A percentile compares a stretch with the other conserved stretches of the same genome.
Conservation (phyloP, 2,113 vertebrate species). For the Oophaga pumilio region DNA sequence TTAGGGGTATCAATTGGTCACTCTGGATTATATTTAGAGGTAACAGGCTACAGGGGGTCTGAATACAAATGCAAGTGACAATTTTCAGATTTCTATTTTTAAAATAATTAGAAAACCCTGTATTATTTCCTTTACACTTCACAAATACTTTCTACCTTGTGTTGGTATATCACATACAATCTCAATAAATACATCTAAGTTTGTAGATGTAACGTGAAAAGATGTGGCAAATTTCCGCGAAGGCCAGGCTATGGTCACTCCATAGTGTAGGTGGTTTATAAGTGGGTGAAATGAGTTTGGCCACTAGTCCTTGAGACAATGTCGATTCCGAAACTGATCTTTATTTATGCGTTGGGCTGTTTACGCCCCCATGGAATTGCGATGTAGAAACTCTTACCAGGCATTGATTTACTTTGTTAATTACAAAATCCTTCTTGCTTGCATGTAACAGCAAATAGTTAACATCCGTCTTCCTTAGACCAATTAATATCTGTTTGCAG, state of each 20-base stretch:
- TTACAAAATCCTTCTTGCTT: conserved; percentile 69
- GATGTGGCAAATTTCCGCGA: too few species aligned
- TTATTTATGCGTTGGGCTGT: not conserved
- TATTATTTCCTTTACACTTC: too few species aligned
- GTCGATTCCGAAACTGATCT: not conserved
- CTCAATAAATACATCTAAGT: too few species aligned
- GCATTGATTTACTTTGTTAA: conserved; percentile 74
- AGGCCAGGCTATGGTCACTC: not conserved
- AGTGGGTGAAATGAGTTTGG: not conserved
- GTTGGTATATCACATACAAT: too few species aligned
- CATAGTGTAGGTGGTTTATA: not conserved
- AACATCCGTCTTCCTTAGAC: conserved; percentile 69
- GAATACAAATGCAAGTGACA: too few species aligned
- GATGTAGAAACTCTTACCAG: conserved; percentile 69
- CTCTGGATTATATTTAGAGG: too few species aligned
- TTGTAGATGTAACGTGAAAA: too few species aligned
- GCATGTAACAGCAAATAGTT: conserved; percentile 65
- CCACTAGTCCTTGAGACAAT: not conserved
- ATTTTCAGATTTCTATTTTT: too few species aligned
- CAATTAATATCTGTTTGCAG: conserved; percentile 72
- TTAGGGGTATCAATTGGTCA: too few species aligned
- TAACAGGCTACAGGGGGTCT: too few species aligned
- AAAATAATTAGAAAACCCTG: too few species aligned
- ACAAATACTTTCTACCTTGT: too few species aligned
- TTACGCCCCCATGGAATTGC: not conserved